phyloP scores from a whole-genome alignment of 2,888 invertebrate genomes.

The Eristalinus sepulchralis region DNA sequence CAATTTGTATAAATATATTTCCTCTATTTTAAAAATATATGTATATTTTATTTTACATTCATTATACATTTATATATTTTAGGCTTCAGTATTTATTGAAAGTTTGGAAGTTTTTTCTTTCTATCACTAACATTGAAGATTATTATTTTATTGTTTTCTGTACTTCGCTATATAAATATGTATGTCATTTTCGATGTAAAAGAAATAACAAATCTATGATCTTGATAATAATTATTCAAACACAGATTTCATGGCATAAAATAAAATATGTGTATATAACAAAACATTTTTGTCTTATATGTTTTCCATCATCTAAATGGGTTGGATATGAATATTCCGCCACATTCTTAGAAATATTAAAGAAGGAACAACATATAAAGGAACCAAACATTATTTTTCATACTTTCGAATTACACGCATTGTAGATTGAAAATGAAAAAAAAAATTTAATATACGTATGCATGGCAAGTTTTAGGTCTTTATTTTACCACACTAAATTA shows the following conservation, averaged over 20 bases:
- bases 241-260: slow-evolving; percentile 41
- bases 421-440: neutral
- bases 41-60: slow-evolving; percentile 9
- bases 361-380: neutral
- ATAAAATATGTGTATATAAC: neutral
- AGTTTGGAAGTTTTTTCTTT: neutral
- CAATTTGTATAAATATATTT: slow-evolving; percentile 69
- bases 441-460: neutral
- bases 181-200: slow-evolving; percentile 52
- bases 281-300: neutral
- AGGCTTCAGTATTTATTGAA: neutral
- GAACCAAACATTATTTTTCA: neutral
- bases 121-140: slow-evolving; percentile 39
- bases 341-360: neutral
- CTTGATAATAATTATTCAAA: slow-evolving; percentile 12
- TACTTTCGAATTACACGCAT: neutral
- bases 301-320: no score
- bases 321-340: neutral
- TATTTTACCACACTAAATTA: neutral
- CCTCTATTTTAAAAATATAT: slow-evolving; percentile 13
- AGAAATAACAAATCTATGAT: slow-evolving; percentile 33
- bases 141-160: neutral
- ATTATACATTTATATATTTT: slow-evolving; percentile 1
- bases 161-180: slow-evolving; percentile 10
- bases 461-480: neutral